These are phyloP conservation scores for Coilia nasus DNA, from an alignment of 2,797 vertebrate genomes.

Conservation along the genomic window DNA sequence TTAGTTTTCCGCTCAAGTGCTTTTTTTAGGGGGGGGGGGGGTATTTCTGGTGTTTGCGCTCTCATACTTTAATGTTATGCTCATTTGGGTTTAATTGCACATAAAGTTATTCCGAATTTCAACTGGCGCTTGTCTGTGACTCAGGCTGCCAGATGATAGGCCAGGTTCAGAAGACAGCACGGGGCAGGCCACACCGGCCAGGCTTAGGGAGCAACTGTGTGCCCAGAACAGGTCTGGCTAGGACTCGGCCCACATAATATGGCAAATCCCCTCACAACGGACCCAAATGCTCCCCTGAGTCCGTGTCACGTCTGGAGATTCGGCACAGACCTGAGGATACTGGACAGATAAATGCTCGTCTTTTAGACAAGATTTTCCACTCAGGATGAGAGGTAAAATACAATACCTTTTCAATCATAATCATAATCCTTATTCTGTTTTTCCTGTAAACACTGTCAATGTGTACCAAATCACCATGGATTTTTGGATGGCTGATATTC, in stretches of 20 bases:
- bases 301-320: no score
- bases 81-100: slow-evolving; percentile 58
- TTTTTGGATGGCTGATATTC: background rate
- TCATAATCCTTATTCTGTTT: background rate
- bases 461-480: background rate
- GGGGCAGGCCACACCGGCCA: background rate
- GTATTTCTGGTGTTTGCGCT: slow-evolving; percentile 58
- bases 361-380: background rate
- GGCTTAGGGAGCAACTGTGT: background rate
- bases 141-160: slow-evolving; percentile 19
- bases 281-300: no score
- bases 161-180: background rate
- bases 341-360: no score
- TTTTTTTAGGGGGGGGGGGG: slow-evolving; percentile 62
- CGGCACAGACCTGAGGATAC: no score
- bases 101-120: slow-evolving; percentile 41
- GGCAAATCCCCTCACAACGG: no score
- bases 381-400: background rate
- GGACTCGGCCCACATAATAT: background rate
- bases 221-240: background rate
- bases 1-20: slow-evolving; percentile 58
- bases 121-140: slow-evolving; percentile 32
- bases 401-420: background rate
- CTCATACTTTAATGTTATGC: slow-evolving; percentile 52
- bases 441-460: background rate